Conservation (phyloP, 2,113 vertebrate species). For the Poecilia latipinna region DNA sequence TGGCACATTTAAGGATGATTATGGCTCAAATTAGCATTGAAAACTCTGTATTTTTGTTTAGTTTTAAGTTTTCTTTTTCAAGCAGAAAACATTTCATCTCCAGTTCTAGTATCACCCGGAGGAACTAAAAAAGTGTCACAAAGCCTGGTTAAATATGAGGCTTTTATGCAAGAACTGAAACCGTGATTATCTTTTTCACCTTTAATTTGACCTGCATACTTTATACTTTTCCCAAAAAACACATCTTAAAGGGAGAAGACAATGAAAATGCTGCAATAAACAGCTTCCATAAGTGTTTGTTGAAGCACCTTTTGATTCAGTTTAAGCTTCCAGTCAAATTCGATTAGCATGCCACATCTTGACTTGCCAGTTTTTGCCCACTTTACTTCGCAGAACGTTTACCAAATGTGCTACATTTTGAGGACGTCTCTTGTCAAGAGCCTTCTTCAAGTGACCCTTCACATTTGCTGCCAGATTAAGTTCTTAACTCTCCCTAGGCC, state of each 20-base stretch:
- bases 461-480: no score
- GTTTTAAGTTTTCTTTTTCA: neutral
- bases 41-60: constrained; percentile 16
- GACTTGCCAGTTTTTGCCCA: no score
- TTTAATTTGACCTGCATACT: neutral
- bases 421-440: no score
- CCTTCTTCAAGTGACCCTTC: no score
- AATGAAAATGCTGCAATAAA: neutral
- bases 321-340: no score
- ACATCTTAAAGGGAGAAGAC: neutral
- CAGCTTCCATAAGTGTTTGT: no score
- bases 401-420: no score
- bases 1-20: constrained; percentile 1
- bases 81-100: neutral
- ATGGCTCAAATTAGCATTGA: constrained; percentile 17
- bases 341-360: no score
- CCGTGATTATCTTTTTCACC: neutral
- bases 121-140: neutral
- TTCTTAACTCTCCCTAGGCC: no score
- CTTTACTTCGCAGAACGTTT: no score
- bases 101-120: neutral
- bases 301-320: no score
- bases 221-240: neutral
- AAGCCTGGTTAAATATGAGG: neutral
- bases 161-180: neutral